These are phyloP conservation scores for Melitaea athalia DNA, from an alignment of 2,888 invertebrate species.

Conservation along the genomic window DNA sequence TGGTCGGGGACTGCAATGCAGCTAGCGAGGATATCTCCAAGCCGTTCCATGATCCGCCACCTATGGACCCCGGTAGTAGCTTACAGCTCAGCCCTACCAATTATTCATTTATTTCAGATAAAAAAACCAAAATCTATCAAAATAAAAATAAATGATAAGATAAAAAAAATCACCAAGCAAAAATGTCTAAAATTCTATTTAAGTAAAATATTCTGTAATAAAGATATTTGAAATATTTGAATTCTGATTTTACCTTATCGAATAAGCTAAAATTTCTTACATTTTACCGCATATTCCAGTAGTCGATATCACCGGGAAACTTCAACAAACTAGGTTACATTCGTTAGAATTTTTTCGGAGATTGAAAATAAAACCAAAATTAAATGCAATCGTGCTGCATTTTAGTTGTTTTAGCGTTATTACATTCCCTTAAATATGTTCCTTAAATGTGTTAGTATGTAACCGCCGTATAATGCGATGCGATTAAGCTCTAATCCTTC, in stretches of 20 bases:
- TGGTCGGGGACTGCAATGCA: no score
- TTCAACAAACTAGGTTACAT: slow-evolving; percentile 5
- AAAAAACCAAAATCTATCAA: no score
- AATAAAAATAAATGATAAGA: no score
- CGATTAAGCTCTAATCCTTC: no score
- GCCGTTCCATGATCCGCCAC: no score
- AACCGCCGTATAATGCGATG: no score
- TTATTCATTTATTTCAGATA: no score
- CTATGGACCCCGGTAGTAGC: no score
- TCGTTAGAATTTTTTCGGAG: slow-evolving; percentile 6
- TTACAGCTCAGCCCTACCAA: no score
- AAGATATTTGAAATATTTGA: not conserved
- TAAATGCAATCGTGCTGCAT: slow-evolving; percentile 4
- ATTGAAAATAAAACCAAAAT: not conserved
- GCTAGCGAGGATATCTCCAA: no score
- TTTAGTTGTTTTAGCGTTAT: not conserved
- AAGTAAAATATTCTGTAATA: not conserved
- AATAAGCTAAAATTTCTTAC: not conserved
- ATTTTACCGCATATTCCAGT: not conserved
- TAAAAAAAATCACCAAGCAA: not conserved
- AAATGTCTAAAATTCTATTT: not conserved
- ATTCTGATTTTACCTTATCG: not conserved
- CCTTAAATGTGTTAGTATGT: no score
- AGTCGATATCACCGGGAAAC: not conserved
- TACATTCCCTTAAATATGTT: not conserved